Evolutionary conservation across 2,797 vertebrate species (phyloP), one percentile per base, ranked within the genome.

Genomic region (Molossus molossus): DNA sequence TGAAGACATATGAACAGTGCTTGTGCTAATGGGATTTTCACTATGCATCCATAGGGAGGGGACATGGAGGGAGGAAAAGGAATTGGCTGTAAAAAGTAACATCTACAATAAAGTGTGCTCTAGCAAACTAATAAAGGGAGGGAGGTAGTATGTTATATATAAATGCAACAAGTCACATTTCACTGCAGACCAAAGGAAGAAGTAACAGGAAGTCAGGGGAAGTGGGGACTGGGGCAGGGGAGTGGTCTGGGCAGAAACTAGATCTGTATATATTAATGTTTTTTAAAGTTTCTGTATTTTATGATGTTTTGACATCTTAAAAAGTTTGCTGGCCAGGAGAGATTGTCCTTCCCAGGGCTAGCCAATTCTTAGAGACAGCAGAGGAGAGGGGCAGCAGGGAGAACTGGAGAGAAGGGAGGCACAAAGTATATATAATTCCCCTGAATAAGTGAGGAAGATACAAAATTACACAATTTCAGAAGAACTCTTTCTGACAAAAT

Each of bases 401-500:
- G 58, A 53, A 65, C 11, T 2, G 17, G 23, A 60, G 45, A 92
- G 33, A 64, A 57, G 20, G 23, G 18, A 92, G 57, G 55, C 29
- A 6, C 13, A 23, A 60, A 8, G 18, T 70, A 9, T 62, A 77
- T 70, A 9, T 62, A 82, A 64, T 86, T 92, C 57, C 92, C 90
- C 75, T 81, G 0, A 1, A 37, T 48, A 27, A 64, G 50, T 48
- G 45, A 12, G 50, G 77, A 48, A 75, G 45, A 69, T 15, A 58
- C 37, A 72, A 23, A 69, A 69, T 45, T 37, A 75, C 3, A 76
- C 9, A 14, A 40, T 60, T 60, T 40, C 40, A 67, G 79, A 89
- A 72, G 45, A 81, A 76, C 25, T 75, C 27, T 75, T 80, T 45
- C 90, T 69, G 33, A 64, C 70, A 89, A 94, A 76, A 80, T 57